Percentiles rank a stretch among this genome's conserved stretches.
These are phyloP conservation scores for Gadopsis bispinosus DNA, from an alignment of 2,797 vertebrate species.

Conservation along the genomic window DNA sequence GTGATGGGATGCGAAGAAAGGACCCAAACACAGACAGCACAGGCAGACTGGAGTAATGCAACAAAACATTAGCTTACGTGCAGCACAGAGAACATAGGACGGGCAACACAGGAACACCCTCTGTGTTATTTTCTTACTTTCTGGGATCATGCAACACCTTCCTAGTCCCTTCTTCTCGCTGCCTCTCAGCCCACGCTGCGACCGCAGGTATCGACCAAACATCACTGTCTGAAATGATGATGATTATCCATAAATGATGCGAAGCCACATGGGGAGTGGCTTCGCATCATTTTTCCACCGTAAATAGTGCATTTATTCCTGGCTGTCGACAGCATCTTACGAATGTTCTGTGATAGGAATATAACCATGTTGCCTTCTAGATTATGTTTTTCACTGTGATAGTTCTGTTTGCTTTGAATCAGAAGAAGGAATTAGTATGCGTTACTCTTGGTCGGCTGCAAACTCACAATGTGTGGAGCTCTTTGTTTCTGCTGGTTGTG, in stretches of 20 bases:
- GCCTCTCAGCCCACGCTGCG: conserved; percentile 10
- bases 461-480: conserved; percentile 44
- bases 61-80: no score
- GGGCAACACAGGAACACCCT: no score
- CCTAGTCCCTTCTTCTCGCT: neutral
- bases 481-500: conserved; percentile 45
- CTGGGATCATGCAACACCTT: neutral
- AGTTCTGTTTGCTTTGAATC: conserved; percentile 77
- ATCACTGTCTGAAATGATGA: conserved; percentile 49
- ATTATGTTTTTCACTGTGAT: conserved; percentile 59
- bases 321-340: conserved; percentile 28
- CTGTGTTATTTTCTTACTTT: conserved; percentile 1
- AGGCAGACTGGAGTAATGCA: no score
- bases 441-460: conserved; percentile 61
- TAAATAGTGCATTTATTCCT: conserved; percentile 58
- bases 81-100: no score
- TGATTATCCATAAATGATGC: conserved; percentile 50
- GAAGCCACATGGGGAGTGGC: conserved; percentile 37
- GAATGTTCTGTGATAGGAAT: conserved; percentile 40
- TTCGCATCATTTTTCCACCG: conserved; percentile 60
- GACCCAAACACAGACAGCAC: no score
- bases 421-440: conserved; percentile 70
- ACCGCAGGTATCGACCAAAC: conserved; percentile 61
- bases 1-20: no score
- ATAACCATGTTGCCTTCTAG: conserved; percentile 30